A percentile compares a stretch with the other conserved stretches of the same genome.
These are phyloP conservation scores for Pitta sordida DNA, from an alignment of 2,113 vertebrate genomes.

Conservation along the genomic window DNA sequence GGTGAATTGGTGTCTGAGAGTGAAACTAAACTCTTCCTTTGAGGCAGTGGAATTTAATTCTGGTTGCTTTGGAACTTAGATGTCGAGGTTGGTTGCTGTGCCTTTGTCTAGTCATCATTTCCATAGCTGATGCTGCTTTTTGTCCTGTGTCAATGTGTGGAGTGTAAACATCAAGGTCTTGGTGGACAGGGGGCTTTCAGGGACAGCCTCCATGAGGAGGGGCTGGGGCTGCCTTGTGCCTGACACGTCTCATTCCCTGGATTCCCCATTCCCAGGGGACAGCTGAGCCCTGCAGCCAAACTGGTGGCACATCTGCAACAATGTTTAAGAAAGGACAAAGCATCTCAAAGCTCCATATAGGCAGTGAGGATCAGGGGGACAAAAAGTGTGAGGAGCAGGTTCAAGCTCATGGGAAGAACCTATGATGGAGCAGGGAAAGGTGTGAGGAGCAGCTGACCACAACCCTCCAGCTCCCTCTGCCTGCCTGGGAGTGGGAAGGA, in stretches of 20 bases:
- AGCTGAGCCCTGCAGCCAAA: background rate
- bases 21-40: background rate
- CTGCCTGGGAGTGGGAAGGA: background rate
- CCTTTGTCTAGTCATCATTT: background rate
- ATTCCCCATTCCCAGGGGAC: rapidly evolving
- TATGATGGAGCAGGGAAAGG: background rate
- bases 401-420: background rate
- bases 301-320: background rate
- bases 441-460: background rate
- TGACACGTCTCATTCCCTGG: background rate
- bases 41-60: background rate
- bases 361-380: background rate
- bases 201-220: background rate
- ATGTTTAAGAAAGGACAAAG: background rate
- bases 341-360: background rate
- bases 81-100: background rate
- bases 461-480: background rate
- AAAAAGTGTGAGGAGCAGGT: background rate
- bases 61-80: background rate
- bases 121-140: background rate
- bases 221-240: background rate
- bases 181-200: background rate
- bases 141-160: background rate
- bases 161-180: background rate
- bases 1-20: background rate